A percentile compares a stretch with the other conserved stretches of the same genome.
phyloP scores from a whole-genome alignment of 2,113 vertebrate genomes.

The Periophthalmodon schlosseri region DNA sequence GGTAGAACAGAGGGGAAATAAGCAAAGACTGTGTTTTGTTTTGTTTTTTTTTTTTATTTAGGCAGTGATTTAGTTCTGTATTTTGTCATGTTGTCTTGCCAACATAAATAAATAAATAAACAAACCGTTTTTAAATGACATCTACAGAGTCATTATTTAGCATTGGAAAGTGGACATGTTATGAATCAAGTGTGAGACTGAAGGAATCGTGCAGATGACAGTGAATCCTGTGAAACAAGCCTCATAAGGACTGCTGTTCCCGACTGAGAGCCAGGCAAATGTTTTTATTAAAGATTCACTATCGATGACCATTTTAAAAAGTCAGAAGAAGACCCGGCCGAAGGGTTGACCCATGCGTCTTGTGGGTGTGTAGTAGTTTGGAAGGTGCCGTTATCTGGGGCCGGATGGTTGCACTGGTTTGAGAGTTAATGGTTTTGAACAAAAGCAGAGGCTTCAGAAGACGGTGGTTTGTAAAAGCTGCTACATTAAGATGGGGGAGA shows the following conservation, averaged over 20 bases:
- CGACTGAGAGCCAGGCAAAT: not conserved
- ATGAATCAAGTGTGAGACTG: not conserved
- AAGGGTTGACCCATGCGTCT: not conserved
- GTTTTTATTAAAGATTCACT: not conserved
- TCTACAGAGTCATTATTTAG: not conserved
- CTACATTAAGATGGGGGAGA: not conserved
- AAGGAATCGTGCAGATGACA: not conserved
- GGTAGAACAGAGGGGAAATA: constrained; percentile 1
- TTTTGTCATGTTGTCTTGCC: constrained; percentile 59
- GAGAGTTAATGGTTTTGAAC: constrained; percentile 50
- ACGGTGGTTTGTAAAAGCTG: constrained; percentile 51
- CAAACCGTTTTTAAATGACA: not conserved
- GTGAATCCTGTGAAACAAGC: not conserved
- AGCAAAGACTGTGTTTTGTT: not conserved
- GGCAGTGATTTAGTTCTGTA: constrained; percentile 20
- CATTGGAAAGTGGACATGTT: not conserved
- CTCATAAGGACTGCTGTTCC: not conserved
- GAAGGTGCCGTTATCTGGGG: not conserved
- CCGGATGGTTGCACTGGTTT: not conserved
- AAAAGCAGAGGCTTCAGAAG: constrained; percentile 17
- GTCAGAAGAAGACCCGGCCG: not conserved
- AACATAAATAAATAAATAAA: constrained; percentile 34
- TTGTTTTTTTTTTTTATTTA: constrained; percentile 23
- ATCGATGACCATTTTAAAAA: not conserved
- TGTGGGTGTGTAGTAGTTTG: not conserved